Base-by-base conservation (phyloP, 2,113 vertebrate genomes). In the Riparia riparia region DNA sequence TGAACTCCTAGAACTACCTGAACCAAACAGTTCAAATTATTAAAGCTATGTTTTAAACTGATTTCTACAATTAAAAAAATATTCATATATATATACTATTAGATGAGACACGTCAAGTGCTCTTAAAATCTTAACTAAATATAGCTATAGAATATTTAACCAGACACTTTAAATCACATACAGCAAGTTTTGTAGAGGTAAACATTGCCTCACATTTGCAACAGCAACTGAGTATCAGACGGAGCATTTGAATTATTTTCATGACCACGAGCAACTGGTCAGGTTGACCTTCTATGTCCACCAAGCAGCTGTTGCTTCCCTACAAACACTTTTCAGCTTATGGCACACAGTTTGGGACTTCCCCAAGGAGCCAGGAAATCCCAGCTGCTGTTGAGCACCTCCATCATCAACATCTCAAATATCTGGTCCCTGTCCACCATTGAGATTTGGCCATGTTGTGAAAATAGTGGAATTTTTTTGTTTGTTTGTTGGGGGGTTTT, bases 31-130 rank as follows among this genome's bases (percentile, higher is more conserved):
- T 56, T 57, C 72, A 81, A 95, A 95, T 91, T 87, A 91, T 95
- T 95, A 84, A 93, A 95, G 65, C 86, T 95, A 76, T 81, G 61
- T 86, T 70, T 93, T 82, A 87, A 96, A 89, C 89, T 79, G 90
- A 93, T 34, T 84, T 82, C 93, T 95, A 96, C 82, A 57, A 45
- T 95, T 95, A 97, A 95, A 96, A 97, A 96, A 97, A 94, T 93
- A 95, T 87, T 95, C 68, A 86, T 89, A 95, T 95, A 95, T 93
- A 92, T 94, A 95, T 87, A 92, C 91, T 73, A 95, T 87, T 74
- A 92, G 69, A 87, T 86, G 91, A 94, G 93, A 76, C 80, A 88
- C 82, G 0, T 82, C 86, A 90, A 92, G 95, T 77, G 72, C 84
- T 95, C 96, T 93, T 84, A 65, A 94, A 90, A 69, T 91, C 65